Base-by-base conservation (phyloP, 2,888 invertebrate genomes). In the Rhogogaster chlorosoma region DNA sequence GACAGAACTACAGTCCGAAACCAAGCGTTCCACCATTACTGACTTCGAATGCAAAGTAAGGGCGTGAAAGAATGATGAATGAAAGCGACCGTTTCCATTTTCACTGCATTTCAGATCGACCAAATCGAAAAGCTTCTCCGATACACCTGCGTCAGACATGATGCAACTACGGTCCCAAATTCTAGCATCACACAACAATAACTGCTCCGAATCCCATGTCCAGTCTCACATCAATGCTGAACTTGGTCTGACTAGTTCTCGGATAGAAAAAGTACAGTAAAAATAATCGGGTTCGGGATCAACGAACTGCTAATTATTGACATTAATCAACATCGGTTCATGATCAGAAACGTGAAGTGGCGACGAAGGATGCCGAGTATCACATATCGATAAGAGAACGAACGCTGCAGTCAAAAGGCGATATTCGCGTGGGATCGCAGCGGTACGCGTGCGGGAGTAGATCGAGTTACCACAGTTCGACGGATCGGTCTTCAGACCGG, bases 141-240 rank as follows among this genome's bases (percentile, higher is more conserved):
- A 90, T 38, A 64, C 87, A 12, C 49, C 26, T 4, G 84, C 88
- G 1, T 86, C 86, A 1, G 89, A 89, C 84, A 86, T 90, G 75
- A 86, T 84, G 29, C 87, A 89, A 84, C 87, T 91, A 3, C 89
- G 90, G 77, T 90, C 90, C 1, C 90, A 90, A 84, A 91, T 91
- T 83, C 86, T 91, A 53, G 89, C 91, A 10, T 91, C 90, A 0
- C 91, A 91, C 84, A 91, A 91, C 85, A 90, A 90, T 73, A 89
- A 88, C 61, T 91, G 91, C 70, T 92, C 91, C 0, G 88, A 90
- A 70, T 88, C 90, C 22, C 92, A 92, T 80, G 80, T 92, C 4
- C 91, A 91, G 83, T 92, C 92, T 26, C 92, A 92, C 29, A 89
- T 91, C 9, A 92, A 92, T 83, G 90, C 91, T 2, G 92, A 91